Conservation (phyloP, 2,888 invertebrate species). For the Nyleta sp. region DNA sequence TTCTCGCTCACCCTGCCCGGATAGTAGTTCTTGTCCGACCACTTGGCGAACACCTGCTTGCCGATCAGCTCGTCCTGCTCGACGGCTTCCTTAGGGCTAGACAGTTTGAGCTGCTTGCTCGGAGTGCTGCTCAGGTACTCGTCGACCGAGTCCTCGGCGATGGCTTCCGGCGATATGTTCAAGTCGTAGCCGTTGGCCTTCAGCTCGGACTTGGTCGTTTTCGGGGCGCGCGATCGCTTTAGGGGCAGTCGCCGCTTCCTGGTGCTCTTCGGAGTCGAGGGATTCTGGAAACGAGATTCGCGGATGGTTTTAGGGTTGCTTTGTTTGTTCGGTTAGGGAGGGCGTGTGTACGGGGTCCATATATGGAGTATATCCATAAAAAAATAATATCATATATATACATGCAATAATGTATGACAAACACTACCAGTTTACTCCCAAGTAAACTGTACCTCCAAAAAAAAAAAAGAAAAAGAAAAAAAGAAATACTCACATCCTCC, state of each 20-base stretch:
- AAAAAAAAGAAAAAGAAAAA: too few species aligned
- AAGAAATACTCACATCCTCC: neutral
- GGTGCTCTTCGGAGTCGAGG: conserved; percentile 84
- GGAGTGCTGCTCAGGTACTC: conserved; percentile 34
- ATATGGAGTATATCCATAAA: too few species aligned
- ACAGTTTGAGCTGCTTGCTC: conserved; percentile 46
- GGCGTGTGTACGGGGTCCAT: too few species aligned
- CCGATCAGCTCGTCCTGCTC: conserved; percentile 72
- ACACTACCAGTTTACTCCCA: too few species aligned
- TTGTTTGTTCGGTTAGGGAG: too few species aligned
- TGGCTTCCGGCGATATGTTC: conserved; percentile 19
- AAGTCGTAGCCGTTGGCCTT: conserved; percentile 38
- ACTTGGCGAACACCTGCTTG: conserved; percentile 85
- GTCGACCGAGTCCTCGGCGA: conserved; percentile 1
- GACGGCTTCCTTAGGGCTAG: conserved; percentile 3
- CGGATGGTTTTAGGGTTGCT: too few species aligned
- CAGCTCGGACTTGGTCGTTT: conserved; percentile 43
- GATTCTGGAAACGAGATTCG: conserved; percentile 79
- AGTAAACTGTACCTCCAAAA: too few species aligned
- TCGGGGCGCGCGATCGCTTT: conserved; percentile 80
- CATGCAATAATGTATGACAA: too few species aligned
- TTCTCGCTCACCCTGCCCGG: conserved; percentile 85
- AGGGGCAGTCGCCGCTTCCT: conserved; percentile 82
- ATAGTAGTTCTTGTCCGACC: conserved; percentile 88
- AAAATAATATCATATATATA: too few species aligned